phyloP scores from a whole-genome alignment of 2,113 vertebrate genomes.

The Pomatorhinus ruficollis region DNA sequence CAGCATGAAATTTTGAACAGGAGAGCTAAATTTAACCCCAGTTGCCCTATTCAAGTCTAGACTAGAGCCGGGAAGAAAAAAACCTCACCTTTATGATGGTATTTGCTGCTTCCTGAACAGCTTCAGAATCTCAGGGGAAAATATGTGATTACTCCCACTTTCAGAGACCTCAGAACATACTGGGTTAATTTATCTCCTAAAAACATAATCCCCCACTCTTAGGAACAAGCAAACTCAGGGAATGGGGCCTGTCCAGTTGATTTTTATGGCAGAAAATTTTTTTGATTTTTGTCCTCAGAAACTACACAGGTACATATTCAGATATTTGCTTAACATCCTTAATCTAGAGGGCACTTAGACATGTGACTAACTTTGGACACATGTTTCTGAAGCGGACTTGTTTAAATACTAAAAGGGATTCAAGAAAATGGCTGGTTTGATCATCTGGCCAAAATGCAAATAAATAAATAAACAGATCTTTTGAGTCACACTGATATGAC shows the following conservation, averaged over 20 bases:
- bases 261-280: background rate
- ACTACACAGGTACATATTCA: background rate
- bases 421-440: background rate
- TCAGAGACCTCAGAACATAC: background rate
- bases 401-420: background rate
- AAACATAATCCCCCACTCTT: background rate
- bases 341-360: background rate
- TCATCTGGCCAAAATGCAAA: background rate
- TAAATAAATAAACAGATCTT: background rate
- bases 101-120: background rate
- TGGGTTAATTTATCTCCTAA: background rate
- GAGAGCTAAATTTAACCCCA: background rate
- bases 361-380: background rate
- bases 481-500: background rate
- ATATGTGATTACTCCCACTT: background rate
- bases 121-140: background rate
- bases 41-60: background rate
- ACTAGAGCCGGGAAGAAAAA: background rate
- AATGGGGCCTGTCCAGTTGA: background rate
- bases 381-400: background rate
- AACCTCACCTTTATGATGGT: fast-evolving
- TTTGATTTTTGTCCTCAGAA: background rate
- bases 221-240: background rate
- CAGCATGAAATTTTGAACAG: background rate
- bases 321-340: background rate